Evolutionary conservation across 2,797 vertebrate genomes (phyloP).

Genomic region (Dallia pectoralis): DNA sequence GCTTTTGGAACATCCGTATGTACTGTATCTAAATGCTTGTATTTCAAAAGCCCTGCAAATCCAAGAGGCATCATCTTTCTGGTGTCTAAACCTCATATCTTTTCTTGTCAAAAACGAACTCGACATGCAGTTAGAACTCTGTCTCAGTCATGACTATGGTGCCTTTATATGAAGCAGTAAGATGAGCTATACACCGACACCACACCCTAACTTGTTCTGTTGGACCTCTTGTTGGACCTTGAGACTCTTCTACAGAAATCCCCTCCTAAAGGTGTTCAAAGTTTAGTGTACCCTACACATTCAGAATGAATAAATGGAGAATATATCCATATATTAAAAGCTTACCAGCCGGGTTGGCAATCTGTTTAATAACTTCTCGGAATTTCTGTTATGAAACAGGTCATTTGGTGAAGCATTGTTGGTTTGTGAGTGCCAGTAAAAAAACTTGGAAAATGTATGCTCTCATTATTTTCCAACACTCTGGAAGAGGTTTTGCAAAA

Average conservation of each 20-base stretch:
- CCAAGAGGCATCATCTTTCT: neutral
- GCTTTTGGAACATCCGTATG: neutral
- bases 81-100: neutral
- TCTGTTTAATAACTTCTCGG: too few species aligned
- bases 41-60: neutral
- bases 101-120: neutral
- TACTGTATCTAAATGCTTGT: neutral
- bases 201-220: neutral
- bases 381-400: too few species aligned
- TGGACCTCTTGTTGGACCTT: neutral
- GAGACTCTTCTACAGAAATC: neutral
- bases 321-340: too few species aligned
- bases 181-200: neutral
- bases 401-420: too few species aligned
- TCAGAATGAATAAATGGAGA: too few species aligned
- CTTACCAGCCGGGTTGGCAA: too few species aligned
- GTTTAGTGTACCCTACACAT: too few species aligned
- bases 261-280: neutral
- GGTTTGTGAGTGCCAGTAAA: too few species aligned
- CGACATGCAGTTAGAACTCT: neutral
- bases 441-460: too few species aligned
- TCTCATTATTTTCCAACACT: too few species aligned
- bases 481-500: too few species aligned
- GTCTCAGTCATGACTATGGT: neutral
- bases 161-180: neutral